Conservation (phyloP, 1,140 invertebrate species). For the Saxidomus purpurata region DNA sequence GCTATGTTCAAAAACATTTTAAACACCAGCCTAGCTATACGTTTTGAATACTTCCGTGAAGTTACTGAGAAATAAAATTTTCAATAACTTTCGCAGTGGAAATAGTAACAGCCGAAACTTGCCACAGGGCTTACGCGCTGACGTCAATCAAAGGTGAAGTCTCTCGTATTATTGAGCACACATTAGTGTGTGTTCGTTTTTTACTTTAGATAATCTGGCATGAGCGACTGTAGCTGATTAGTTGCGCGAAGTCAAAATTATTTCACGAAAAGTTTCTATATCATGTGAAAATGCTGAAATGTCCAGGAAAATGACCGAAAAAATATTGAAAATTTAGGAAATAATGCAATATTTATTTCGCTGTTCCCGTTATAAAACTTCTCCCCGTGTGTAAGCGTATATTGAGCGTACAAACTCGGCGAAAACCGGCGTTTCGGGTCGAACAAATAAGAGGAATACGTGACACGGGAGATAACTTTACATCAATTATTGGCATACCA, state of each 20-base stretch:
- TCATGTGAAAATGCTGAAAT: constrained; percentile 23
- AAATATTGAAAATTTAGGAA: constrained; percentile 41
- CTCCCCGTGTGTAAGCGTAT: constrained; percentile 70
- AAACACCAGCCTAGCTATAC: neutral
- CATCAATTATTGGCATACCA: constrained; percentile 52
- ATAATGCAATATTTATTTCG: constrained; percentile 66
- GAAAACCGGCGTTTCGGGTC: constrained; percentile 58
- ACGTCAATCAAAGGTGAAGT: constrained; percentile 82
- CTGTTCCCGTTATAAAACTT: constrained; percentile 84
- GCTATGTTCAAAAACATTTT: neutral
- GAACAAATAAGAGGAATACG: constrained; percentile 50
- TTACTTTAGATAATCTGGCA: constrained; percentile 76
- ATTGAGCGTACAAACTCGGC: constrained; percentile 60
- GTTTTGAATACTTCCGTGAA: neutral
- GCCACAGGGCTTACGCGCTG: constrained; percentile 81
- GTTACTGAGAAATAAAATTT: neutral
- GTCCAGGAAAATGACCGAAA: constrained; percentile 56
- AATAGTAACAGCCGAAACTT: constrained; percentile 75
- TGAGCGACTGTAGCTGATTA: constrained; percentile 68
- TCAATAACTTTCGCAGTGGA: constrained; percentile 61
- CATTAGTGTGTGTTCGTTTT: constrained; percentile 82
- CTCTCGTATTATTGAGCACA: constrained; percentile 83
- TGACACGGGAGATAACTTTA: constrained; percentile 61
- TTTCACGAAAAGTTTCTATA: constrained; percentile 31
- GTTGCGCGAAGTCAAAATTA: constrained; percentile 55